Evolutionary conservation across 2,888 invertebrate genomes (phyloP).

Genomic region (Dasypogon diadema): DNA sequence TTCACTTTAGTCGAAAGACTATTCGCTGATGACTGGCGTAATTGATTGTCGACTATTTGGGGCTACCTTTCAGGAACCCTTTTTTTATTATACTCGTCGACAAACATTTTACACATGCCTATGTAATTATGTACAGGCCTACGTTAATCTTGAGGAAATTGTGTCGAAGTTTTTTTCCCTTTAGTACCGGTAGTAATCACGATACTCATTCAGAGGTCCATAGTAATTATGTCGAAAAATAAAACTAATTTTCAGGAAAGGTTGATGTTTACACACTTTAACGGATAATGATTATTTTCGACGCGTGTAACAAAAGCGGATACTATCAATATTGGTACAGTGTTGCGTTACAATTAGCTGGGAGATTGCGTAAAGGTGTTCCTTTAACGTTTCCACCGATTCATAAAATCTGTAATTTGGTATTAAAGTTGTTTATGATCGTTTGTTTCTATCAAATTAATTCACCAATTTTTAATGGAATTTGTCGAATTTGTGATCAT

Average conservation of each 20-base stretch:
- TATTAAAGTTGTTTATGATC: too few relatives aligned
- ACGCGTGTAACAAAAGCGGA: too few relatives aligned
- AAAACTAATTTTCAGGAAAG: not conserved
- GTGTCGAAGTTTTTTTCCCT: not conserved
- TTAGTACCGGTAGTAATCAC: not conserved
- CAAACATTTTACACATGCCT: not conserved
- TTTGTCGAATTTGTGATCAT: too few relatives aligned
- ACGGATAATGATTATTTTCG: not conserved
- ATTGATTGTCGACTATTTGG: constrained; percentile 38
- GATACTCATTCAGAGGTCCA: not conserved
- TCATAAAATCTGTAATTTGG: too few relatives aligned
- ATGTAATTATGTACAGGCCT: not conserved
- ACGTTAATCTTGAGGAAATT: not conserved
- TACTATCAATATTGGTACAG: too few relatives aligned
- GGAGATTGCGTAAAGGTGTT: too few relatives aligned
- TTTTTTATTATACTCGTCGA: constrained; percentile 5
- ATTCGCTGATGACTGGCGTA: constrained; percentile 12
- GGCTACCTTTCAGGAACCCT: constrained; percentile 6
- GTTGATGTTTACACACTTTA: not conserved
- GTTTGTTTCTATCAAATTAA: too few relatives aligned
- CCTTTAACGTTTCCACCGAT: too few relatives aligned
- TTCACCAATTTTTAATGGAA: too few relatives aligned
- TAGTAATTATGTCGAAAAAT: not conserved
- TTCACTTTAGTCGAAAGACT: not conserved
- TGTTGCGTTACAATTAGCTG: too few relatives aligned